A percentile compares a stretch with the other conserved stretches of the same genome.
Conservation (phyloP, 2,113 vertebrate genomes). For the Psephotus haematonotus region DNA sequence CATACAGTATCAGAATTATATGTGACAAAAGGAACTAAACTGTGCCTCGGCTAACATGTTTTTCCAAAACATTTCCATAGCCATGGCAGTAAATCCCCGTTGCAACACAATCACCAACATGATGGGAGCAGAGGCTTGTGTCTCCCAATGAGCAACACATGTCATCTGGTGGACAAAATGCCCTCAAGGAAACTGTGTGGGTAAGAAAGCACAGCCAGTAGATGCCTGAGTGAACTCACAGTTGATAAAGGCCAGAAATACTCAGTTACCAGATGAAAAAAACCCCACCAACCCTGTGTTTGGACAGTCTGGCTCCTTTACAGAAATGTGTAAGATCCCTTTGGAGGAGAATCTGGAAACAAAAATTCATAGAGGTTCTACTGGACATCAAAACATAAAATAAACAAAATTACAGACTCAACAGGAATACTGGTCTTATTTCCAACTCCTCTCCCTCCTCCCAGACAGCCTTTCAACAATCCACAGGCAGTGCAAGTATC, state of each 20-base stretch:
- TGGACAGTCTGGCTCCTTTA: not conserved
- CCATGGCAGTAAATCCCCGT: not conserved
- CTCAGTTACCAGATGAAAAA: not conserved
- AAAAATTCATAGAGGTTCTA: not conserved
- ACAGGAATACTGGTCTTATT: not conserved
- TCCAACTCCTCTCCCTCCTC: not conserved
- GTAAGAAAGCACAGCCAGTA: not conserved
- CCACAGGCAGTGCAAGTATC: not conserved
- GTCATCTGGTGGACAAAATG: not conserved
- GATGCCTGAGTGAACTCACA: not conserved
- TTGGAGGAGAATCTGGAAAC: not conserved
- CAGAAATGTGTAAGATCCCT: not conserved
- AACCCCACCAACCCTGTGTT: not conserved
- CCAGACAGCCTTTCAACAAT: not conserved
- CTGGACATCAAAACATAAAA: not conserved
- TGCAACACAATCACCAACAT: not conserved
- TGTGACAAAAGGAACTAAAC: not conserved
- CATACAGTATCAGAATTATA: not conserved
- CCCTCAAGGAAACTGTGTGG: not conserved
- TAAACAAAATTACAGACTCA: not conserved
- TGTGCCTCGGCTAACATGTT: not conserved
- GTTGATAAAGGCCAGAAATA: slow-evolving; percentile 20
- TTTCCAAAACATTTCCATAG: not conserved
- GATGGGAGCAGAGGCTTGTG: not conserved
- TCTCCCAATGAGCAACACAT: not conserved